Evolutionary conservation across 2,888 invertebrate species (phyloP), one percentile per base, ranked within the genome.

Genomic region (Cerastis leucographa): DNA sequence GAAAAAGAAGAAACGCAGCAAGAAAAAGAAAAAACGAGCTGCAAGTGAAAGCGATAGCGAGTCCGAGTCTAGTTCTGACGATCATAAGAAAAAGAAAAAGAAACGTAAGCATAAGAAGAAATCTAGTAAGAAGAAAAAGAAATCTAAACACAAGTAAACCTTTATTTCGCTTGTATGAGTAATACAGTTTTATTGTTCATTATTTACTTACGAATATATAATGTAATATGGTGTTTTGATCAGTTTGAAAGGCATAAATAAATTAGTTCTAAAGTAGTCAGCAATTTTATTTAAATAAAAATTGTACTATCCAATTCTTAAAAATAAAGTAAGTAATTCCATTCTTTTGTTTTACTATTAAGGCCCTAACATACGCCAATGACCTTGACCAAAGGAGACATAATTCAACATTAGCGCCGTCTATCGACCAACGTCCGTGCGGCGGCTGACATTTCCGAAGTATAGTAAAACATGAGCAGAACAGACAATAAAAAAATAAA

Each of bases 101-200:
- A 97, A 97, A 91, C 97, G 97, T 84, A 97, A 97, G 88, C 97
- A 97, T 92, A 98, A 97, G 95, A 98, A 97, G 89, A 97, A 97
- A 89, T 97, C 97, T 44, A 96, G 97, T 88, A 98, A 98, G 91
- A 98, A 98, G 92, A 98, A 97, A 95, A 98, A 98, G 93, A 98
- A 98, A 93, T 97, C 97, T 82, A 96, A 96, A 89, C 96, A 96
- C 92, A 96, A 96, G 93, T 96, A 94, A 92, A 68, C 64, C 19
- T 49, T 73, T 71, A 29, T 64, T 83, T 66, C 62, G 69, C 71
- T 84, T 61, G 70, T 69, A 74, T 74, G 77, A 72, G 74, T 83
- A 78, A 76, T 80, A 74, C 73, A 66, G 67, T 76, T 80, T 74
- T 79, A 82, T 61, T 78, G 54, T 84, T 84, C 40, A 70, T 75